Evolutionary conservation across 1,140 invertebrate species (phyloP), one percentile per base, ranked within the genome.

Genomic region (Asbolus verrucosus): DNA sequence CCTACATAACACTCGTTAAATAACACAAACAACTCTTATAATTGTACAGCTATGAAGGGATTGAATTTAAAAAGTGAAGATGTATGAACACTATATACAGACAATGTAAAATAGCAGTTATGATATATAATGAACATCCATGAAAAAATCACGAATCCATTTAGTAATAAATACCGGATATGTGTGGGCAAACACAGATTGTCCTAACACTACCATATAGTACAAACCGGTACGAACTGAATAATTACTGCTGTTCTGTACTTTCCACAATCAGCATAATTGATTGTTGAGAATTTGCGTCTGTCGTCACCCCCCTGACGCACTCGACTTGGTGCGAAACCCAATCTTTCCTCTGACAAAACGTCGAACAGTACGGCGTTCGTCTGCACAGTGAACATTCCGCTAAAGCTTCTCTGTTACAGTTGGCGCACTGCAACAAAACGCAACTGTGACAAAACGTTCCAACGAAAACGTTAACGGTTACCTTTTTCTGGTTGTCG

Each of bases 331-430:
- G 92, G 82, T 95, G 93, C 16, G 88, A 86, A 15, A 86, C 87
- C 93, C 93, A 95, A 81, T 95, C 93, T 82, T 94, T 94, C 46
- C 91, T 86, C 81, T 95, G 93, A 80, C 93, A 95, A 80, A 93
- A 94, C 9, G 90, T 91, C 1, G 92, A 94, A 79, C 93, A 95
- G 75, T 95, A 95, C 21, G 91, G 92, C 1, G 92, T 94, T 59
- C 91, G 85, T 38, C 92, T 85, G 78, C 93, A 95, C 19, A 94
- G 80, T 0, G 92, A 94, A 81, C 93, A 95, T 79, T 94, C 92
- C 0, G 92, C 91, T 62, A 91, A 87, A 2, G 93, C 92, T 79
- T 94, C 92, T 65, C 92, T 84, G 81, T 94, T 92, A 75, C 93
- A 95, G 78, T 94, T 95, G 8, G 91, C 91, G 83, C 93, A 95